Base-by-base conservation (phyloP, 53 echinoderm and acorn worm genomes). In the Paelopatides confundens region DNA sequence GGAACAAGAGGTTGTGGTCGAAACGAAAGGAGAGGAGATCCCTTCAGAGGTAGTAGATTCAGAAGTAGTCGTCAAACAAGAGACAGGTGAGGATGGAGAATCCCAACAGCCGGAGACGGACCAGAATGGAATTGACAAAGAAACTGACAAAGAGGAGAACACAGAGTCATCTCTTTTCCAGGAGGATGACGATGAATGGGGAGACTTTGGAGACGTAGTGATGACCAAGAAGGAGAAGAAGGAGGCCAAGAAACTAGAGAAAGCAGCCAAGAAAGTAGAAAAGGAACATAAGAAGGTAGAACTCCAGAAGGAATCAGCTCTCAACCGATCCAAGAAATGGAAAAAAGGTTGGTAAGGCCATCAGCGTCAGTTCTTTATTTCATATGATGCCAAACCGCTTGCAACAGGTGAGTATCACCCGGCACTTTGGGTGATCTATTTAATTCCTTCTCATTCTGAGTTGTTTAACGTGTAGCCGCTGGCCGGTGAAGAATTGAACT, bases 271-370 rank as follows among this genome's bases (percentile, higher is more conserved):
- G 46, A 71, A 71, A 71, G 46, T 71, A 3, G 71, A 71, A 27
- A 71, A 71, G 29, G 71, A 71, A 21, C 38, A 71, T 35, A 71
- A 71, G 47, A 71, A 71, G 23, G 40, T 46, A 28, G 71, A 71
- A 71, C 35, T 38, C 24, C 71, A 71, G 40, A n/a, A 26, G 21
- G 71, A 71, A 26, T 54, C 58, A 23, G 46, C 71, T 6, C 71
- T 71, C n/a, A 71, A 71, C 5, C 39, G 71, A 46, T 71, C 71
- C 71, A 71, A 71, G 37, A 71, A 71, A 21, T 71, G 71, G 71
- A 71, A 71, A 40, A 71, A 71, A 46, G n/a, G 71, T 46, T 71
- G 71, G 71, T 27, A 71, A 71, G 46, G 71, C 28, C 24, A 71
- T 71, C 46, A 46, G 71, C 46, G 39, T 71, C 71, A 71, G 33